Conservation (phyloP, 2,113 vertebrate genomes). For the Anolis carolinensis region DNA sequence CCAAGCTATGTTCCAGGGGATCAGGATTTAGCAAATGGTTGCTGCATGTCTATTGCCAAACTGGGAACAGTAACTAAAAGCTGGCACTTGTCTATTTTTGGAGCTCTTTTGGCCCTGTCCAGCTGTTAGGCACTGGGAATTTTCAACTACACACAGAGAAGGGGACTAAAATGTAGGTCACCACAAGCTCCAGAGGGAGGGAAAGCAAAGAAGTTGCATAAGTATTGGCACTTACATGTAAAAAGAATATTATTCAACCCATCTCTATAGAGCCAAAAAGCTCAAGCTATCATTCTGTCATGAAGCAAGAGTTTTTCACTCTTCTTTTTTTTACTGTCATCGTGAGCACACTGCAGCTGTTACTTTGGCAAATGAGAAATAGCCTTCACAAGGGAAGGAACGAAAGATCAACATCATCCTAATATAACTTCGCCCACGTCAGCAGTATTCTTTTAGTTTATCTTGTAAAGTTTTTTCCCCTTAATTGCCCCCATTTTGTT, state of each 20-base stretch:
- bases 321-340: conserved; percentile 9
- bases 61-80: neutral
- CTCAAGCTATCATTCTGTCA: conserved; percentile 26
- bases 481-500: neutral
- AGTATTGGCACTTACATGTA: conserved; percentile 1
- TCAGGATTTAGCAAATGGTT: conserved; percentile 29
- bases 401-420: conserved; percentile 60
- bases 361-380: conserved; percentile 56
- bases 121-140: conserved; percentile 38
- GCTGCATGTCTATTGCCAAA: conserved; percentile 36
- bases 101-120: conserved; percentile 33
- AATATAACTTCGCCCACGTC: conserved; percentile 36
- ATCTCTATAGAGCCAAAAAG: conserved; percentile 29
- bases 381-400: conserved; percentile 44
- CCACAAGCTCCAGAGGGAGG: neutral
- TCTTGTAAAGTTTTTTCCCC: conserved; percentile 40
- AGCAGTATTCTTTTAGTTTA: conserved; percentile 46
- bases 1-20: neutral
- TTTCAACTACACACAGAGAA: conserved; percentile 39
- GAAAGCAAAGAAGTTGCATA: conserved; percentile 22
- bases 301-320: neutral
- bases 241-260: conserved; percentile 40
- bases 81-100: conserved; percentile 26
- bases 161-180: conserved; percentile 34
- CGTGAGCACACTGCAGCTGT: conserved; percentile 66